Base-by-base conservation (phyloP, 1,140 invertebrate species). In the Drosophila ananassae region DNA sequence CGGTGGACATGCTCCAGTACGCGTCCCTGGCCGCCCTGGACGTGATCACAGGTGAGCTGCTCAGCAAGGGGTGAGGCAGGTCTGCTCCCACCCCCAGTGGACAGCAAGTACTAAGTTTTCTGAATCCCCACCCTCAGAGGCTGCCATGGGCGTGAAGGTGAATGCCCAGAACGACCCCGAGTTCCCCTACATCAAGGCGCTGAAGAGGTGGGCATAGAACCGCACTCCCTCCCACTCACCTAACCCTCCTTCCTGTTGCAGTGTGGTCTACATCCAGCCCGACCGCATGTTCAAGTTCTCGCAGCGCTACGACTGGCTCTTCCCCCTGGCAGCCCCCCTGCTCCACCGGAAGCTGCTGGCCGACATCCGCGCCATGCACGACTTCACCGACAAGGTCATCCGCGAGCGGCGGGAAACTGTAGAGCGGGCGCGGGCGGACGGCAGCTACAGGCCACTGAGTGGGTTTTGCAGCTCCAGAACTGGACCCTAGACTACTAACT, bases 101-200 rank as follows among this genome's bases (percentile, higher is more conserved):
- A 17, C 17, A 17, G 17, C 17, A 17, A 17, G 17, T 17, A 17
- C 13, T 7, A 44, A 44, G 3, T 17, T 13, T 34, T 39, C n/a
- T 61, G 64, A 13, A 58, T 50, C 52, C 25, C 3, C 10, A 47
- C 4, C 44, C 39, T 32, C 34, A 87, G 95, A 96, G 91, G 94
- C 94, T 51, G 95, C 95, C 37, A 96, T 96, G 95, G 95, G 96
- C 2, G 92, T 92, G 32, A 92, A 92, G 60, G 93, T 96, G 8
- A 93, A 95, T 87, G 95, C 95, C 5, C 94, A 95, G 80, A 89
- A 77, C 9, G 91, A 94, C 72, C 73, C 80, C 10, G 92, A 94
- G 30, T 94, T 93, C 30, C 93, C 94, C 21, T 95, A 95, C 81
- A 93, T 95, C 0, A 90, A 92, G 68, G 94, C 94, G 2, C 91